These are phyloP conservation scores for Aporophyla lueneburgensis DNA, from an alignment of 2,888 invertebrate genomes.

Conservation along the genomic window DNA sequence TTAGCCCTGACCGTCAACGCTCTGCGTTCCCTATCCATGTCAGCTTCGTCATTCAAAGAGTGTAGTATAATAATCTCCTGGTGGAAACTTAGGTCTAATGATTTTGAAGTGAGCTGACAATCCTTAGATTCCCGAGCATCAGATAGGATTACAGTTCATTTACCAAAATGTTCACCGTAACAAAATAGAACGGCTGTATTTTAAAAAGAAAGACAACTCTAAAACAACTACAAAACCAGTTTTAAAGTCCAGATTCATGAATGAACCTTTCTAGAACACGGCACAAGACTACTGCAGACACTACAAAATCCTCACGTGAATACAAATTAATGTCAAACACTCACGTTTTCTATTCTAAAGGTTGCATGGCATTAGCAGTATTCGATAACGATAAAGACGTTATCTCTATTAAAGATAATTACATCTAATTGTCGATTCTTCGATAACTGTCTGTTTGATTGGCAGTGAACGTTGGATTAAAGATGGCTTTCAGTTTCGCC, in stretches of 20 bases:
- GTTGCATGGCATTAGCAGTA: slow-evolving; percentile 17
- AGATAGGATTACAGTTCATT: no score
- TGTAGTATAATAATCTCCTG: no score
- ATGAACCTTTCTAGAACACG: slow-evolving; percentile 12
- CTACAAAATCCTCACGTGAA: slow-evolving; percentile 8
- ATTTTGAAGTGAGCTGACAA: no score
- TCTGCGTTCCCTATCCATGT: no score
- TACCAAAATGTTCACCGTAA: no score
- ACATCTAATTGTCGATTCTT: slow-evolving; percentile 32
- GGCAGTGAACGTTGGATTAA: slow-evolving; percentile 32
- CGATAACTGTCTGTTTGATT: slow-evolving; percentile 29
- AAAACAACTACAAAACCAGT: not conserved
- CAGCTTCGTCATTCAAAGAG: no score
- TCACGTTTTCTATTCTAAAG: slow-evolving; percentile 33
- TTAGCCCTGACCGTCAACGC: no score
- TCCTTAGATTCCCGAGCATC: no score
- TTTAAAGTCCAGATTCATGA: not conserved
- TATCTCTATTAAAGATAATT: slow-evolving; percentile 44
- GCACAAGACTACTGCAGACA: not conserved
- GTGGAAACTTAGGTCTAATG: no score
- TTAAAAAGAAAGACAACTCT: not conserved
- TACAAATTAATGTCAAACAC: slow-evolving; percentile 24
- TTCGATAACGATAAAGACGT: slow-evolving; percentile 26
- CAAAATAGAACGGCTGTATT: not conserved
- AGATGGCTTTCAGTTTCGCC: slow-evolving; percentile 14